Percentiles rank a stretch among this genome's conserved stretches.
phyloP scores from a whole-genome alignment of 2,797 vertebrate genomes.

The Naso thynnoides region DNA sequence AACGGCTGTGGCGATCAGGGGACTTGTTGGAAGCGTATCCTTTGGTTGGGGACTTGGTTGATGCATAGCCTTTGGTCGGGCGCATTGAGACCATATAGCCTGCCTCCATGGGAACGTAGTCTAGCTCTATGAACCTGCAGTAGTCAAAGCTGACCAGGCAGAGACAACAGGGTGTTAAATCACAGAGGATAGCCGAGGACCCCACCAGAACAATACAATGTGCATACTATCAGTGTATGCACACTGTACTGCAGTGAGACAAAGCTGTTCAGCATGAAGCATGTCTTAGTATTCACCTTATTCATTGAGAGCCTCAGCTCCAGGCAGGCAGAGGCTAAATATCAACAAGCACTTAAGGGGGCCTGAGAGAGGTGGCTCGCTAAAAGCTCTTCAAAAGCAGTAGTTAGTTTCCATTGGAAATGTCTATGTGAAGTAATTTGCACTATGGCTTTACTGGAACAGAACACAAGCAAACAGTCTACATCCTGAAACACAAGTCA shows the following conservation, averaged over 20 bases:
- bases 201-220: conserved; percentile 10
- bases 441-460: conserved; percentile 11
- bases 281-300: conserved; percentile 3
- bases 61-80: conserved; percentile 84
- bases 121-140: conserved; percentile 90
- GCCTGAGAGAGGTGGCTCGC: conserved; percentile 29
- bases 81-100: conserved; percentile 89
- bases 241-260: conserved; percentile 19
- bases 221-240: conserved; percentile 32
- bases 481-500: conserved; percentile 20
- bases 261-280: conserved; percentile 3
- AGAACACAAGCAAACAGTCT: not conserved
- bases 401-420: conserved; percentile 15
- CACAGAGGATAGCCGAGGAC: conserved; percentile 33
- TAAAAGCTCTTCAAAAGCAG: conserved; percentile 38
- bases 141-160: conserved; percentile 87
- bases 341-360: conserved; percentile 50
- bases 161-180: conserved; percentile 77
- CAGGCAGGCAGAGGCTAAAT: conserved; percentile 21
- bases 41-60: conserved; percentile 79
- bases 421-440: conserved; percentile 9
- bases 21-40: conserved; percentile 75
- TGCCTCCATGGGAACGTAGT: conserved; percentile 89
- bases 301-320: conserved; percentile 23
- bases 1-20: conserved; percentile 82